Conservation (phyloP, 2,888 invertebrate species). For the Agrotis ipsilon region DNA sequence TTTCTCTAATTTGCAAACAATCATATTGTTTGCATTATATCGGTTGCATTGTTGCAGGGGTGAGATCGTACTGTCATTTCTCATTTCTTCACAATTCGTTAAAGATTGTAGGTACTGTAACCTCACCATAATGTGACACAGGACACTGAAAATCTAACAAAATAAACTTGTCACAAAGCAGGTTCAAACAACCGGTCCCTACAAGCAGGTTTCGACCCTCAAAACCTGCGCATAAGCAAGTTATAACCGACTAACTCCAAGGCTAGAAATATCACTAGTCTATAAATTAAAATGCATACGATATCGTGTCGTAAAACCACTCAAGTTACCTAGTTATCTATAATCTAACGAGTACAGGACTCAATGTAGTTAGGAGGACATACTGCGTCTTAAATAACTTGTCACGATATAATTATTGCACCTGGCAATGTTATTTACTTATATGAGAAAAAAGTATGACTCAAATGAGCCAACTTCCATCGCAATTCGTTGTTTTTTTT, state of each 20-base stretch:
- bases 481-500: too few species aligned
- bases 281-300: constrained; percentile 45
- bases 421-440: background rate
- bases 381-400: constrained; percentile 14
- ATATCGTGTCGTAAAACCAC: constrained; percentile 18
- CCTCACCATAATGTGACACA: background rate
- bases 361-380: constrained; percentile 24
- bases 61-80: too few species aligned
- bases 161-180: background rate
- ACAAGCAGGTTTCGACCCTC: constrained; percentile 19
- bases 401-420: constrained; percentile 24
- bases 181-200: constrained; percentile 19
- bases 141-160: background rate
- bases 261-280: constrained; percentile 17
- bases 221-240: background rate
- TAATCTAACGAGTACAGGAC: constrained; percentile 36
- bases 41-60: too few species aligned
- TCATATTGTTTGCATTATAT: too few species aligned
- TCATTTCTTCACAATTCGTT: too few species aligned
- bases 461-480: background rate
- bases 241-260: constrained; percentile 5
- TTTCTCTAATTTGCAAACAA: too few species aligned
- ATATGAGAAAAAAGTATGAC: background rate
- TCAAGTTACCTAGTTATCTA: constrained; percentile 49
- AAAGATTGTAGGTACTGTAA: too few species aligned